These are phyloP conservation scores for Crossaster papposus DNA, from an alignment of 53 echinoderm and acorn worm genomes.

Conservation along the genomic window DNA sequence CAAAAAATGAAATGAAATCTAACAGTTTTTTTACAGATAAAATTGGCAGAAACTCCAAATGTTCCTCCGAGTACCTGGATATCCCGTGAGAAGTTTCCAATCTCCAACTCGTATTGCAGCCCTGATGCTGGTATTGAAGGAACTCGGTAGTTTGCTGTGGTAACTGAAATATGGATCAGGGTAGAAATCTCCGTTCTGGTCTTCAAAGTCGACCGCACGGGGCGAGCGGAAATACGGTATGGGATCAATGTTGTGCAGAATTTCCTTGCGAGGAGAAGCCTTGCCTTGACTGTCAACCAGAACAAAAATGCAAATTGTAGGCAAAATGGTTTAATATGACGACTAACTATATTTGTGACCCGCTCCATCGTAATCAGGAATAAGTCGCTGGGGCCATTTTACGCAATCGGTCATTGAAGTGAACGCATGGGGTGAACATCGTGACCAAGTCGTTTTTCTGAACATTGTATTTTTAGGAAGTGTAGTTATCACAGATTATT, in stretches of 20 bases:
- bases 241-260: conserved; percentile 72
- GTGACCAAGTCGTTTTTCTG: too few species aligned
- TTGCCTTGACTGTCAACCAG: conserved; percentile 50
- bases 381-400: too few species aligned
- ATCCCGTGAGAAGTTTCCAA: conserved; percentile 91
- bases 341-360: too few species aligned
- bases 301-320: not conserved
- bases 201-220: not conserved
- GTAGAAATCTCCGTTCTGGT: not conserved
- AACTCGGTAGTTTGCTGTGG: conserved; percentile 3
- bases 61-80: conserved; percentile 60
- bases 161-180: not conserved
- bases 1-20: too few species aligned
- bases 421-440: too few species aligned
- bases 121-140: conserved; percentile 62
- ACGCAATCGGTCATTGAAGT: too few species aligned
- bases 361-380: too few species aligned
- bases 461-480: too few species aligned
- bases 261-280: conserved; percentile 66
- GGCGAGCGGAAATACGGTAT: not conserved
- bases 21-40: too few species aligned
- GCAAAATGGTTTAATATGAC: not conserved
- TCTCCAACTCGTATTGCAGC: conserved; percentile 85
- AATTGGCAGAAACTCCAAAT: conserved; percentile 1
- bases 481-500: too few species aligned